Evolutionary conservation across 2,113 vertebrate genomes (phyloP).

Genomic region (Chionomys nivalis): DNA sequence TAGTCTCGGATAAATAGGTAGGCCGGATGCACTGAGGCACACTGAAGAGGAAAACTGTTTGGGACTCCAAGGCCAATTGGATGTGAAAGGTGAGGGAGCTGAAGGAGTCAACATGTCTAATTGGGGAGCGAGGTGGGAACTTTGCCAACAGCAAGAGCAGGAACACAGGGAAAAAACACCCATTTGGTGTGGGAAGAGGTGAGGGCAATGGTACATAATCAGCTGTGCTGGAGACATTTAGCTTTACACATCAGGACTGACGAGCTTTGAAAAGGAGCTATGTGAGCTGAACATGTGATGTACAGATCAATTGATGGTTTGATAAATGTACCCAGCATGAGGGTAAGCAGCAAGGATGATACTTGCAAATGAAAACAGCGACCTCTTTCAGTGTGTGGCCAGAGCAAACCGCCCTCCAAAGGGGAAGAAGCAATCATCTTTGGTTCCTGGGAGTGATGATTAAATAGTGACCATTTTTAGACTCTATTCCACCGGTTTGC

Average conservation of each 20-base stretch:
- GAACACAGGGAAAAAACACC: conserved; percentile 2
- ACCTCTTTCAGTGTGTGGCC: not conserved
- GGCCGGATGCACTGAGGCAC: not conserved
- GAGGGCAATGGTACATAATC: conserved; percentile 26
- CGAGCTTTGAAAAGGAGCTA: conserved; percentile 40
- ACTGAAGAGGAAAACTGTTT: not conserved
- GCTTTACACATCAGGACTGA: not conserved
- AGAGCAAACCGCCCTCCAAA: conserved; percentile 36
- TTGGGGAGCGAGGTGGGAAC: conserved; percentile 15
- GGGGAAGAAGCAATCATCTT: not conserved
- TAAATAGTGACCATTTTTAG: conserved; percentile 36
- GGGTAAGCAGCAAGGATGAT: not conserved
- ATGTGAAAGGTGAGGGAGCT: conserved; percentile 17
- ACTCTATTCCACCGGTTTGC: conserved; percentile 14
- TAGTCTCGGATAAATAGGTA: conserved; percentile 23
- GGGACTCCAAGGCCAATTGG: not conserved
- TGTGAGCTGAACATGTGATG: not conserved
- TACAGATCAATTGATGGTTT: not conserved
- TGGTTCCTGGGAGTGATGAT: conserved; percentile 27
- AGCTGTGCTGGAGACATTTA: conserved; percentile 22
- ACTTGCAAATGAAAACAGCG: conserved; percentile 13
- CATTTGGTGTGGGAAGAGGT: not conserved
- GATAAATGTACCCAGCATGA: conserved; percentile 8
- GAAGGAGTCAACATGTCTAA: conserved; percentile 51
- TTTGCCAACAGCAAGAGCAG: not conserved